A percentile compares a stretch with the other conserved stretches of the same genome.
Evolutionary conservation across 2,888 invertebrate genomes (phyloP).

Genomic region (Metacarcinus magister): DNA sequence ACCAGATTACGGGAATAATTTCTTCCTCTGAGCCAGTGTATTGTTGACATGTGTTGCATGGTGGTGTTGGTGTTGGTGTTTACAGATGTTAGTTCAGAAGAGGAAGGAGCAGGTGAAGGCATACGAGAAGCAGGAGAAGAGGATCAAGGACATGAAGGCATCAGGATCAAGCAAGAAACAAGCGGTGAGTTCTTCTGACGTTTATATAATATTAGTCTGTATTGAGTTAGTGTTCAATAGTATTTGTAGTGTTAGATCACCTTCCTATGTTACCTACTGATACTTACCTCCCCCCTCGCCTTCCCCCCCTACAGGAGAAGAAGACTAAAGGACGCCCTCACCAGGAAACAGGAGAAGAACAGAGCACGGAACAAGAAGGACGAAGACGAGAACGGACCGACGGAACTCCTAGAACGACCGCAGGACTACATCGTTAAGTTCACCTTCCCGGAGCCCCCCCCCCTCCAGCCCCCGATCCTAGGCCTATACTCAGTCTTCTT

Average conservation of each 20-base stretch:
- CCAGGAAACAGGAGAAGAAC: slow-evolving; percentile 92
- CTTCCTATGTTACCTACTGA: neutral
- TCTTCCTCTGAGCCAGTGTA: neutral
- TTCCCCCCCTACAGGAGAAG: slow-evolving; percentile 88
- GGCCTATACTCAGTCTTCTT: slow-evolving; percentile 91
- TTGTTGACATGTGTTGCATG: neutral
- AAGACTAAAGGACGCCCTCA: slow-evolving; percentile 95
- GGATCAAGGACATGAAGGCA: slow-evolving; percentile 96
- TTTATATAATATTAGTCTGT: too few relatives aligned
- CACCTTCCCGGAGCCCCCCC: slow-evolving; percentile 97
- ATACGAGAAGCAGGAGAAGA: slow-evolving; percentile 99
- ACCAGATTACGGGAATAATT: too few relatives aligned
- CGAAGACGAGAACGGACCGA: slow-evolving; percentile 90
- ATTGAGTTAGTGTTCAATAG: too few relatives aligned
- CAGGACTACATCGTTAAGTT: slow-evolving; percentile 99
- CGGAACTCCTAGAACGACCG: slow-evolving; percentile 93
- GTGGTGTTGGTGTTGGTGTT: neutral
- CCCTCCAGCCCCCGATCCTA: slow-evolving; percentile 97
- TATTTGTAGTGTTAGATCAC: too few relatives aligned
- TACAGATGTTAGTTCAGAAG: slow-evolving; percentile 86
- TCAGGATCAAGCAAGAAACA: slow-evolving; percentile 98
- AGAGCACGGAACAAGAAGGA: slow-evolving; percentile 89
- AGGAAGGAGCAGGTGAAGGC: slow-evolving; percentile 97
- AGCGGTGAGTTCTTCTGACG: slow-evolving; percentile 84
- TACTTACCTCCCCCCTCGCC: neutral